Conservation (phyloP, 2,797 vertebrate species). For the Epinephelus coioides region DNA sequence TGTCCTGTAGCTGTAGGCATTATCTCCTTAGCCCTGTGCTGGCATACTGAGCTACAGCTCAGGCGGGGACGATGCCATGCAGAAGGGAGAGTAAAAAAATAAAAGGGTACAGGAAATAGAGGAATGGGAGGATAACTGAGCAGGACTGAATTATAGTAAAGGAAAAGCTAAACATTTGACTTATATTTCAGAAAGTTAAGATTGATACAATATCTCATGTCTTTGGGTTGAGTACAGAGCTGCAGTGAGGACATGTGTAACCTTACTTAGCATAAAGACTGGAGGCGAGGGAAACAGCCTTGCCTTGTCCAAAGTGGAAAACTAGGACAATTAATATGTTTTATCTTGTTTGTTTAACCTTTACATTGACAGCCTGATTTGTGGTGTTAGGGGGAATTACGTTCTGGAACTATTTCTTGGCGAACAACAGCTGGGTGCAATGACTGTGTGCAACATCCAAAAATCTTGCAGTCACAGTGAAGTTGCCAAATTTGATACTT, state of each 20-base stretch:
- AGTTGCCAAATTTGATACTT: neutral
- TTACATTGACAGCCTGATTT: neutral
- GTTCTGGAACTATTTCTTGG: neutral
- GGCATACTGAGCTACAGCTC: conserved; percentile 31
- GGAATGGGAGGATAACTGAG: too few species aligned
- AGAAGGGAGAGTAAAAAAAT: neutral
- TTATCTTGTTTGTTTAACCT: neutral
- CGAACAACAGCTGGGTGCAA: neutral
- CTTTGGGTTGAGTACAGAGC: too few species aligned
- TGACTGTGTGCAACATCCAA: neutral
- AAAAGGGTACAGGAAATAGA: too few species aligned
- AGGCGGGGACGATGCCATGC: conserved; percentile 1
- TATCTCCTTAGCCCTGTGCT: conserved; percentile 62
- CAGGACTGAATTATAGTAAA: too few species aligned
- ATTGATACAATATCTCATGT: too few species aligned
- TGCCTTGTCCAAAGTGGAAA: neutral
- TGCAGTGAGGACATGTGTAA: too few species aligned
- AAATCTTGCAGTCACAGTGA: neutral
- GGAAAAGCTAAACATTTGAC: too few species aligned
- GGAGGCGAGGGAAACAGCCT: too few species aligned
- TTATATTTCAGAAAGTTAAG: too few species aligned
- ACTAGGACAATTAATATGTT: neutral
- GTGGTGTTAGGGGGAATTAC: neutral
- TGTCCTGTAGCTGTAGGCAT: conserved; percentile 62
- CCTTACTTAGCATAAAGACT: too few species aligned